Evolutionary conservation across 2,797 vertebrate species (phyloP).

Genomic region (Ambastaia sidthimunki): DNA sequence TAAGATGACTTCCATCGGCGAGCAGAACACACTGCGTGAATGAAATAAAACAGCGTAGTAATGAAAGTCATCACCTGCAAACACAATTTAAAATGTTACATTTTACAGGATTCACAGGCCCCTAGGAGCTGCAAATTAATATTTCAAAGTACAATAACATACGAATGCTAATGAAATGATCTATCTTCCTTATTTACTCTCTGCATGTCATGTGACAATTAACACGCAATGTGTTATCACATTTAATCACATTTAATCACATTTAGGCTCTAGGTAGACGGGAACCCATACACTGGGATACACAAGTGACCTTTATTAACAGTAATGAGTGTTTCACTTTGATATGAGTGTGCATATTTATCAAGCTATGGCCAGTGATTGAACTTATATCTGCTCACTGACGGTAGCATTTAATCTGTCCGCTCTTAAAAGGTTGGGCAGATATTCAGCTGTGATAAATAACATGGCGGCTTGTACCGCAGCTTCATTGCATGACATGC

Average conservation of each 20-base stretch:
- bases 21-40: constrained; percentile 74
- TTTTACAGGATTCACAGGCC: no score
- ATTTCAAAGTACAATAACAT: no score
- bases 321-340: neutral
- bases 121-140: no score
- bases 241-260: neutral
- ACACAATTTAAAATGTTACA: neutral
- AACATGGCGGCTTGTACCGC: neutral
- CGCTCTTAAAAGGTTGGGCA: neutral
- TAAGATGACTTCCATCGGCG: constrained; percentile 72
- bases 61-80: constrained; percentile 72
- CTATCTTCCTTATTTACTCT: neutral
- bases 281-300: neutral
- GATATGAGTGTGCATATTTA: no score
- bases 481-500: no score
- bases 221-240: no score
- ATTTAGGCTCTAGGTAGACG: neutral
- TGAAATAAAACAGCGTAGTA: constrained; percentile 73
- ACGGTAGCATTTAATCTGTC: no score
- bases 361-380: no score
- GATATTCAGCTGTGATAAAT: neutral
- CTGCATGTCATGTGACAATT: neutral
- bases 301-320: neutral
- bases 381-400: no score
- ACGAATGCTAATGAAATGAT: no score